phyloP scores from a whole-genome alignment of 2,113 vertebrate species.

The Hoplias malabaricus region DNA sequence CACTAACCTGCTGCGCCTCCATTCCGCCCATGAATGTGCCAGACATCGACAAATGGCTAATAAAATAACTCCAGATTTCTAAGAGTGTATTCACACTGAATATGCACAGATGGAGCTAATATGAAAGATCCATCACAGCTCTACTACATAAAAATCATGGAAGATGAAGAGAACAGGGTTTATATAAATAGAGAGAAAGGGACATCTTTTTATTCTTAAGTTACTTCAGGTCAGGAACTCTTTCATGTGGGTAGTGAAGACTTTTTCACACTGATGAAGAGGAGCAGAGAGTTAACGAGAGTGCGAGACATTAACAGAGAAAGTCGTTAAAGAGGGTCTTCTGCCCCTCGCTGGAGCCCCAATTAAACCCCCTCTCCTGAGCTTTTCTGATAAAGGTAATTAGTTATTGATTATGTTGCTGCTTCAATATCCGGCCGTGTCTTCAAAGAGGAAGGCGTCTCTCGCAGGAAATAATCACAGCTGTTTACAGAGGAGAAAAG shows the following conservation, averaged over 20 bases:
- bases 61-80: background rate
- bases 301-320: background rate
- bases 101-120: background rate
- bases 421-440: slow-evolving; percentile 42
- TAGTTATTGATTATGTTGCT: slow-evolving; percentile 50
- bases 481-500: slow-evolving; percentile 22
- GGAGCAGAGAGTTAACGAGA: background rate
- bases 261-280: background rate
- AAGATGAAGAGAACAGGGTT: background rate
- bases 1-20: no score
- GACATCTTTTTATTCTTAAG: background rate
- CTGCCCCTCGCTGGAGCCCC: slow-evolving; percentile 19
- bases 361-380: slow-evolving; percentile 11
- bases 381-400: slow-evolving; percentile 50
- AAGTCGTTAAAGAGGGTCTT: slow-evolving; percentile 15
- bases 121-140: background rate
- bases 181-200: background rate
- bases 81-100: background rate
- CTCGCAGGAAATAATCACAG: slow-evolving; percentile 32
- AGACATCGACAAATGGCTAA: no score
- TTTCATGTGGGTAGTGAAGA: background rate
- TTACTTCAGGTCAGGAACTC: slow-evolving; percentile 6
- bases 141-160: background rate
- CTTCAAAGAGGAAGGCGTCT: slow-evolving; percentile 36
- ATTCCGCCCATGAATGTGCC: no score